A percentile compares a stretch with the other conserved stretches of the same genome.
These are phyloP conservation scores for Thripadectes ignobilis DNA, from an alignment of 2,797 vertebrate genomes.

Conservation along the genomic window DNA sequence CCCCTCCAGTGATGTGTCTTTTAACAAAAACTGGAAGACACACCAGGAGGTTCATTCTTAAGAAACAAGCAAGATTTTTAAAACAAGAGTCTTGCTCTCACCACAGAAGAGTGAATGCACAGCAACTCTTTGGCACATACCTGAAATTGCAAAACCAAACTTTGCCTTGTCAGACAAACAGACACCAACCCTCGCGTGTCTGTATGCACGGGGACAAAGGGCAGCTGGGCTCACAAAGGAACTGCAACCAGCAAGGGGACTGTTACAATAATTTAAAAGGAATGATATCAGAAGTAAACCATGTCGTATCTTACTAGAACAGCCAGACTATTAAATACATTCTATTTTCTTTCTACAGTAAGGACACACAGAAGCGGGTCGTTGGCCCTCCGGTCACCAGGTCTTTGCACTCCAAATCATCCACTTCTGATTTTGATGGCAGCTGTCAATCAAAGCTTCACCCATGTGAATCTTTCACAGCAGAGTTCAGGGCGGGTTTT, in stretches of 20 bases:
- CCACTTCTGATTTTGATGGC: neutral
- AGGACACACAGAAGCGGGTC: neutral
- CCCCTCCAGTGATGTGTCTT: slow-evolving; percentile 12
- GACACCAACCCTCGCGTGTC: neutral
- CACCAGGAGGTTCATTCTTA: neutral
- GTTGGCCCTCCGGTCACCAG: neutral
- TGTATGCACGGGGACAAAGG: neutral
- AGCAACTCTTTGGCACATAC: slow-evolving; percentile 47
- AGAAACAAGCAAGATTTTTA: slow-evolving; percentile 1
- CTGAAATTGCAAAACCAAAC: slow-evolving; percentile 18
- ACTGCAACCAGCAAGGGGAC: neutral
- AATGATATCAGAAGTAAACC: slow-evolving; percentile 30
- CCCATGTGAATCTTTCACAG: neutral
- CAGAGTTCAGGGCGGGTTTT: neutral
- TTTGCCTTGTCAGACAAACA: neutral
- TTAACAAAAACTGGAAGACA: neutral
- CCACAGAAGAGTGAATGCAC: neutral
- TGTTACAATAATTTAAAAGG: slow-evolving; percentile 43
- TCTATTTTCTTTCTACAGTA: neutral
- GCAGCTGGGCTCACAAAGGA: neutral
- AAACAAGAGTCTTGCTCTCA: slow-evolving; percentile 22
- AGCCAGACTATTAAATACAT: neutral
- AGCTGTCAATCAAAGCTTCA: slow-evolving; percentile 9
- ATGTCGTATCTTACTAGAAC: neutral
- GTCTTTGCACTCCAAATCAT: neutral